Conservation (phyloP, 2,888 invertebrate species). For the Nomada lathburiana region DNA sequence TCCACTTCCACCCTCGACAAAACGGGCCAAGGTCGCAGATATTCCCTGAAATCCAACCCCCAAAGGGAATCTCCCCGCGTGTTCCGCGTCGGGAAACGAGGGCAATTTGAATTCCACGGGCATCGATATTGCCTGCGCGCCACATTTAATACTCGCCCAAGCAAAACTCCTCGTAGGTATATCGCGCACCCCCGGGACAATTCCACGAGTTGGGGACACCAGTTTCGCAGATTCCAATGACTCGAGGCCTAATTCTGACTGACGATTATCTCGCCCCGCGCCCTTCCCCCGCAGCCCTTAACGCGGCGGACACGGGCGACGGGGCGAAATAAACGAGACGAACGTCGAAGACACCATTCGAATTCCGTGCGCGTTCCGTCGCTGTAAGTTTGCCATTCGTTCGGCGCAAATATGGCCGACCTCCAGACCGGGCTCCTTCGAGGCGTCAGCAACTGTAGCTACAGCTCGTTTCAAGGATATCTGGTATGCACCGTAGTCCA, state of each 20-base stretch:
- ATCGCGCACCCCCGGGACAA: background rate
- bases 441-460: constrained; percentile 67
- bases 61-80: background rate
- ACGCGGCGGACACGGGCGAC: background rate
- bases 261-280: constrained; percentile 15
- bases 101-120: constrained; percentile 48
- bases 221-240: constrained; percentile 25
- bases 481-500: constrained; percentile 70
- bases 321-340: constrained; percentile 23
- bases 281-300: background rate
- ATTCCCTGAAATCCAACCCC: background rate
- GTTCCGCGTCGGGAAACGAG: background rate
- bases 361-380: constrained; percentile 58
- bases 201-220: background rate
- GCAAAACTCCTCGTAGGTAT: constrained; percentile 26
- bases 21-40: background rate
- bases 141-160: constrained; percentile 50
- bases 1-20: background rate
- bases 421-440: constrained; percentile 41
- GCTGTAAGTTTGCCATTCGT: constrained; percentile 59
- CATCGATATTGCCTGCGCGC: constrained; percentile 24
- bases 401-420: constrained; percentile 61
- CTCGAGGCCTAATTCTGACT: constrained; percentile 44
- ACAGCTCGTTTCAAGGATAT: constrained; percentile 74
- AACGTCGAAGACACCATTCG: constrained; percentile 37